Percentiles rank a stretch among this genome's conserved stretches.
phyloP scores from a whole-genome alignment of 2,888 invertebrate genomes.

The Epinotia ramella region DNA sequence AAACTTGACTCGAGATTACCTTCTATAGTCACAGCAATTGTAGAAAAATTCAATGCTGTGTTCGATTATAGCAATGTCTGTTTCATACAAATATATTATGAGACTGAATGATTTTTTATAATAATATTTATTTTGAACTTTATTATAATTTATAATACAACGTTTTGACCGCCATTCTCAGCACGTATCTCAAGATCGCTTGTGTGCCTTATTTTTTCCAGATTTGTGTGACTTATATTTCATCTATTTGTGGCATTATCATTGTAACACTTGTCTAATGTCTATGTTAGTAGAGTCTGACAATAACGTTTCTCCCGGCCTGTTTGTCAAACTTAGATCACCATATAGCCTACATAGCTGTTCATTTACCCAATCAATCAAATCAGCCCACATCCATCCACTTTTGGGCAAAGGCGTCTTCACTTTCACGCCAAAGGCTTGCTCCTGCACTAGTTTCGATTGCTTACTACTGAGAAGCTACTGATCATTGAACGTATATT shows the following conservation, averaged over 20 bases:
- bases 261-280: neutral
- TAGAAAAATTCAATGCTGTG: too few species aligned
- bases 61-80: too few species aligned
- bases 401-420: neutral
- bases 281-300: neutral
- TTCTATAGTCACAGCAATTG: too few species aligned
- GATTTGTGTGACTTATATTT: neutral
- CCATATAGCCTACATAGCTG: neutral
- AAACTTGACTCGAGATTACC: too few species aligned
- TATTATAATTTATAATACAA: too few species aligned
- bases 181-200: too few species aligned
- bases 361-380: neutral
- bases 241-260: neutral
- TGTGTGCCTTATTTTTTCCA: too few species aligned
- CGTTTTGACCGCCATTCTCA: too few species aligned
- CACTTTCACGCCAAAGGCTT: neutral
- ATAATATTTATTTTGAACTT: too few species aligned
- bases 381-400: slow-evolving; percentile 11
- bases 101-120: too few species aligned
- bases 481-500: neutral
- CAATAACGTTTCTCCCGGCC: neutral
- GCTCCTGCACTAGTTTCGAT: neutral
- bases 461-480: neutral
- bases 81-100: too few species aligned
- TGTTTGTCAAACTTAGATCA: neutral